Conservation (phyloP, 2,113 vertebrate species). For the Carlito syrichta region DNA sequence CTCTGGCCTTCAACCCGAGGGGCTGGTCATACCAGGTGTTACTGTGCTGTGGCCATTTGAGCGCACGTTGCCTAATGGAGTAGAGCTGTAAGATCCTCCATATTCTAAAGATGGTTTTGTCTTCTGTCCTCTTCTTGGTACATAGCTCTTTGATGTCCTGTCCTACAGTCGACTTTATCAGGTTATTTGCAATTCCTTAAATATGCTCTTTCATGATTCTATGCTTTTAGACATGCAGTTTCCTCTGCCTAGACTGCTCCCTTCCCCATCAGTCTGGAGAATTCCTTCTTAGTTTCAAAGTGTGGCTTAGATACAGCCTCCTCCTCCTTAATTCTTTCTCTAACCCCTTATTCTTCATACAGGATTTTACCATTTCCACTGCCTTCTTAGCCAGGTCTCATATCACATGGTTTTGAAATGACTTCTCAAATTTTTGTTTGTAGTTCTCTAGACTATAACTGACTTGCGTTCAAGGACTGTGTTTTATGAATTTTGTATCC, state of each 20-base stretch:
- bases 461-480: neutral
- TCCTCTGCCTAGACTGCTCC: constrained; percentile 1
- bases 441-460: neutral
- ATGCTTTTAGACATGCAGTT: constrained; percentile 17
- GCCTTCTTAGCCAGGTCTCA: neutral
- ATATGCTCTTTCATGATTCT: constrained; percentile 50
- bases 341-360: neutral
- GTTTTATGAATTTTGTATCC: neutral
- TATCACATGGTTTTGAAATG: neutral
- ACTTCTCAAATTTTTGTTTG: constrained; percentile 13
- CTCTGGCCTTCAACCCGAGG: neutral
- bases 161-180: neutral
- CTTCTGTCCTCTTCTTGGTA: neutral
- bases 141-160: neutral
- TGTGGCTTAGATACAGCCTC: neutral
- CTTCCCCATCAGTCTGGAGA: constrained; percentile 58
- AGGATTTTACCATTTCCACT: neutral
- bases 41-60: neutral
- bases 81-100: neutral
- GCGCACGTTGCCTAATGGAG: neutral
- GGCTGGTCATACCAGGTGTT: neutral
- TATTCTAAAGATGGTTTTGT: neutral
- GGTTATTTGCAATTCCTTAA: constrained; percentile 40
- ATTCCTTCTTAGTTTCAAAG: constrained; percentile 35
- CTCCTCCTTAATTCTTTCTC: neutral